These are phyloP conservation scores for Drosophila santomea DNA, from an alignment of 1,140 invertebrate species.

Conservation along the genomic window DNA sequence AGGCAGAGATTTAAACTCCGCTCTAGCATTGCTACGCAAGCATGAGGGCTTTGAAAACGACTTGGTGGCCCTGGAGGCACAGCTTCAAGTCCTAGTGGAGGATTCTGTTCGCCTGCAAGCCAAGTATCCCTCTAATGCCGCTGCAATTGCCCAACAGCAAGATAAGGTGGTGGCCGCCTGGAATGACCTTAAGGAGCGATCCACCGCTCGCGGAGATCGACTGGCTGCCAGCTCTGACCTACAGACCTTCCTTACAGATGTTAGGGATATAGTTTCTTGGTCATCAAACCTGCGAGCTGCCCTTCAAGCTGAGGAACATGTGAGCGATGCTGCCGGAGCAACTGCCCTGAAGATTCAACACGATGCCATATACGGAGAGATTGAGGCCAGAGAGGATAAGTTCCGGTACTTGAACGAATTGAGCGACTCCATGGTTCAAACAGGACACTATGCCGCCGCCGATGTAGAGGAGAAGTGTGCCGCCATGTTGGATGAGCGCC, in stretches of 20 bases:
- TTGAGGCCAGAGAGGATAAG: constrained; percentile 95
- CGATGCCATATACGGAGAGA: constrained; percentile 96
- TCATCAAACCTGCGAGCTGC: constrained; percentile 91
- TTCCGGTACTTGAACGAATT: constrained; percentile 92
- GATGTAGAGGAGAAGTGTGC: constrained; percentile 93
- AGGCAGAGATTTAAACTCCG: constrained; percentile 95
- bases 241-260: constrained; percentile 93
- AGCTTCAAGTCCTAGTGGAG: constrained; percentile 95
- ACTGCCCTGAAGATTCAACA: constrained; percentile 95
- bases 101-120: constrained; percentile 94
- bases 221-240: constrained; percentile 95
- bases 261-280: constrained; percentile 96
- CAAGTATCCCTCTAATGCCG: constrained; percentile 96
- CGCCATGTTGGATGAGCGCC: constrained; percentile 91
- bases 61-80: constrained; percentile 95
- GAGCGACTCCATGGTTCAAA: constrained; percentile 93
- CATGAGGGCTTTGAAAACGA: constrained; percentile 99
- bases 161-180: constrained; percentile 94
- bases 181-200: constrained; percentile 93
- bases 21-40: constrained; percentile 91
- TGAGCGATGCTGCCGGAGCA: constrained; percentile 93
- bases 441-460: constrained; percentile 92
- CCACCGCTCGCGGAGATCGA: constrained; percentile 91
- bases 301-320: constrained; percentile 93
- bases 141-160: constrained; percentile 94